Conservation (phyloP, 2,888 invertebrate genomes). For the Leptopilina drosophilae region DNA sequence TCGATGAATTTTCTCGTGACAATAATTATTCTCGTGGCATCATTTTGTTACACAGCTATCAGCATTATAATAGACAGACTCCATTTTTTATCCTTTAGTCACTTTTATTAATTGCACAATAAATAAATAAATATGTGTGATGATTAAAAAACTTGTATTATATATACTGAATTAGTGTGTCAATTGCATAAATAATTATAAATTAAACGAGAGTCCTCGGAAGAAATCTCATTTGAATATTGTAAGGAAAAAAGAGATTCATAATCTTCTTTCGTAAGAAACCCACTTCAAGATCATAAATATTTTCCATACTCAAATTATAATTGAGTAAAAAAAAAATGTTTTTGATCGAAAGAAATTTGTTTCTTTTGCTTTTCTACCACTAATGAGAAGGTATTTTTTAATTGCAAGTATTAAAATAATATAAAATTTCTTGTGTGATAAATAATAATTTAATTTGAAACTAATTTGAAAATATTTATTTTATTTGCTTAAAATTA, state of each 20-base stretch:
- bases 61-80: not conserved
- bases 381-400: no score
- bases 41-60: not conserved
- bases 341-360: no score
- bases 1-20: slow-evolving; percentile 47
- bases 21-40: slow-evolving; percentile 4
- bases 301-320: no score
- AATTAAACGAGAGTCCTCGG: slow-evolving; percentile 16
- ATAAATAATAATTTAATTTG: no score
- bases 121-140: not conserved
- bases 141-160: not conserved
- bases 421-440: no score
- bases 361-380: no score
- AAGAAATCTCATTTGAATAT: not conserved
- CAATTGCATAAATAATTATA: slow-evolving; percentile 17
- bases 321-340: no score
- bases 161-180: slow-evolving; percentile 13
- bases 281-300: no score
- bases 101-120: slow-evolving; percentile 14
- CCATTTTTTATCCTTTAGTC: not conserved
- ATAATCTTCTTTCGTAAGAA: not conserved
- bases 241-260: not conserved
- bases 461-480: no score
- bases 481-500: no score
- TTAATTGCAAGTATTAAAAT: no score